Percentiles rank a stretch among this genome's conserved stretches.
These are phyloP conservation scores for Alloscopus bannaensis DNA, from an alignment of 2,888 invertebrate species.

Conservation along the genomic window DNA sequence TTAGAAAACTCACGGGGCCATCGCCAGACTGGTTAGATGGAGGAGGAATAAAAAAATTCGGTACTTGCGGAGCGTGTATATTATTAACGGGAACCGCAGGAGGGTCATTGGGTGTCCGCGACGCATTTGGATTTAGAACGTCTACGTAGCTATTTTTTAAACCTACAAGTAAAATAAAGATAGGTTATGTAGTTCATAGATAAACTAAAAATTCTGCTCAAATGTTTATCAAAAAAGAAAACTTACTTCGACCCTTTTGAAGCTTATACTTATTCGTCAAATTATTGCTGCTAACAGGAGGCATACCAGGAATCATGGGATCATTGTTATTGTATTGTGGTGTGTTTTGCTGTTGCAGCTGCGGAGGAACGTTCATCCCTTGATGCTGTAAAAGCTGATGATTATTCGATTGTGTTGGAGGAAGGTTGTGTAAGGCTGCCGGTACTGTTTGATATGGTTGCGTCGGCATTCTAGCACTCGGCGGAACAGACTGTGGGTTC, in stretches of 20 bases:
- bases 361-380: constrained; percentile 7
- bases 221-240: background rate
- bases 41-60: constrained; percentile 70
- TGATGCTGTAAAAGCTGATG: constrained; percentile 36
- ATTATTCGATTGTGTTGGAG: constrained; percentile 7
- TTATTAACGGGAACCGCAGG: constrained; percentile 12
- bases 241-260: constrained; percentile 65
- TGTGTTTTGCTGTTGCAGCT: constrained; percentile 2
- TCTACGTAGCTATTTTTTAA: constrained; percentile 92
- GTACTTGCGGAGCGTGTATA: constrained; percentile 50
- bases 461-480: constrained; percentile 21
- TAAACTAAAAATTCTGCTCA: background rate
- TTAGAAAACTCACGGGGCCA: constrained; percentile 69
- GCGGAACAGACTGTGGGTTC: constrained; percentile 25
- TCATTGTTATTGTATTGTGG: constrained; percentile 6
- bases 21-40: constrained; percentile 52
- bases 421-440: constrained; percentile 34
- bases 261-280: constrained; percentile 67
- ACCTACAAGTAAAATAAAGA: constrained; percentile 78
- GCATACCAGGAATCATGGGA: constrained; percentile 40
- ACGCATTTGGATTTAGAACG: constrained; percentile 82
- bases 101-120: constrained; percentile 15
- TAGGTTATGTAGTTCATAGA: constrained; percentile 9
- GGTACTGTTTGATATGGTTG: constrained; percentile 22
- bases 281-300: constrained; percentile 32